A percentile compares a stretch with the other conserved stretches of the same genome.
These are phyloP conservation scores for Ifrita kowaldi DNA, from an alignment of 2,113 vertebrate species.

Conservation along the genomic window DNA sequence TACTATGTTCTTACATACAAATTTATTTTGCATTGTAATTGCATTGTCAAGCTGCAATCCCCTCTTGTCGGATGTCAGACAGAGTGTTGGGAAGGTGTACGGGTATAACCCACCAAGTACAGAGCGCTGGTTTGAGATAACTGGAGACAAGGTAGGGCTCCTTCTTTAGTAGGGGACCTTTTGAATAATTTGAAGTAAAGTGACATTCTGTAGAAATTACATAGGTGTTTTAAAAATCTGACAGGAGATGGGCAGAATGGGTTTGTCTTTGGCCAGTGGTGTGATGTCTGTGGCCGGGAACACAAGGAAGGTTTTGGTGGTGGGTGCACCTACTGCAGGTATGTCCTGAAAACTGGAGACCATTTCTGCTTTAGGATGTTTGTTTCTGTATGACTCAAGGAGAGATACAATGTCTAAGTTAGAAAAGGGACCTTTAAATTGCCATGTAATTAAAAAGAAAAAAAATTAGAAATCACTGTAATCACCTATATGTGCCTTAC, in stretches of 20 bases:
- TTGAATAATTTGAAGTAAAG: not conserved
- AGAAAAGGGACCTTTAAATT: not conserved
- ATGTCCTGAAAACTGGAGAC: not conserved
- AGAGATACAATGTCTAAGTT: not conserved
- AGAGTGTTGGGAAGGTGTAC: slow-evolving; percentile 68
- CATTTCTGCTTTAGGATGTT: not conserved
- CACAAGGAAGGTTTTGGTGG: slow-evolving; percentile 60
- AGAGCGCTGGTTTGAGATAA: slow-evolving; percentile 34
- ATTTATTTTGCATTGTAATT: not conserved
- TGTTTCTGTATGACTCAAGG: not conserved
- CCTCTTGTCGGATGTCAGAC: not conserved
- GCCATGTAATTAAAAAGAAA: not conserved
- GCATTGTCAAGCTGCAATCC: not conserved
- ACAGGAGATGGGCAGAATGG: slow-evolving; percentile 72
- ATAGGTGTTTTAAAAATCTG: not conserved
- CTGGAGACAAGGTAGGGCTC: slow-evolving; percentile 67
- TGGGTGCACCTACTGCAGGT: slow-evolving; percentile 74
- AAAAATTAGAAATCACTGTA: not conserved
- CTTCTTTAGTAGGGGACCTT: not conserved
- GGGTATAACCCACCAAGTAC: slow-evolving; percentile 62
- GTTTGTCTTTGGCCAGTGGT: slow-evolving; percentile 74
- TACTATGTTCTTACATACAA: not conserved
- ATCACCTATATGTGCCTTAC: not conserved
- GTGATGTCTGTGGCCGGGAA: slow-evolving; percentile 61
- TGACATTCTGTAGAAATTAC: not conserved